Base-by-base conservation (phyloP, 1,140 invertebrate genomes). In the Drosophila bocqueti region DNA sequence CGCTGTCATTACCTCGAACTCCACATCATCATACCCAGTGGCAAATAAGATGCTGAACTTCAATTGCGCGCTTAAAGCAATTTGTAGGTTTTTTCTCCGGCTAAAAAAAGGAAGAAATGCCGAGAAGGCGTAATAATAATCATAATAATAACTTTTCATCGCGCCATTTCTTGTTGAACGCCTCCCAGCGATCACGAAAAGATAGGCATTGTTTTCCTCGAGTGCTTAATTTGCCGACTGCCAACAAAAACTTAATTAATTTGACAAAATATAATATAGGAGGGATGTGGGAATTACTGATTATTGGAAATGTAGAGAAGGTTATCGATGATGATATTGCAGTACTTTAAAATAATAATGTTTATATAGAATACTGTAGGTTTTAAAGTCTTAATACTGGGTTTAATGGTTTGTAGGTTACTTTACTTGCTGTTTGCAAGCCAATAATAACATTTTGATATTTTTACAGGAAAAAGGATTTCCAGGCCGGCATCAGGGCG, bases 121-220 rank as follows among this genome's bases (percentile, higher is more conserved):
- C 64, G 52, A 43, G 55, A 76, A 87, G 34, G 80, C 66, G 64
- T 55, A 38, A 55, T 55, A 55, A 55, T 55, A 55, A 55, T 55
- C 38, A 89, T 87, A 81, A 89, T 81, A 81, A 89, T 83, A 89
- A 89, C 62, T 81, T 87, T 89, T 83, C 83, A 87, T 87, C 62
- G 80, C 76, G 36, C 49, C 60, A 8, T 58, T 82, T 73, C 64
- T 60, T 67, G 67, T 83, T n/a, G n/a, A n/a, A n/a, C n/a, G n/a
- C n/a, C n/a, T n/a, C n/a, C n/a, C n/a, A n/a, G n/a, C n/a, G n/a
- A n/a, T n/a, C 40, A 34, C 47, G 36, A 29, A 43, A 24, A 38
- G 52, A 71, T 26, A 24, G 34, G 16, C 38, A 66, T 55, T 38
- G 46, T 42, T 26, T 24, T 34, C 4, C 43, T 29, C n/a, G 4